Conservation (phyloP, 2,888 invertebrate genomes). For the Hoplodrina blanda region DNA sequence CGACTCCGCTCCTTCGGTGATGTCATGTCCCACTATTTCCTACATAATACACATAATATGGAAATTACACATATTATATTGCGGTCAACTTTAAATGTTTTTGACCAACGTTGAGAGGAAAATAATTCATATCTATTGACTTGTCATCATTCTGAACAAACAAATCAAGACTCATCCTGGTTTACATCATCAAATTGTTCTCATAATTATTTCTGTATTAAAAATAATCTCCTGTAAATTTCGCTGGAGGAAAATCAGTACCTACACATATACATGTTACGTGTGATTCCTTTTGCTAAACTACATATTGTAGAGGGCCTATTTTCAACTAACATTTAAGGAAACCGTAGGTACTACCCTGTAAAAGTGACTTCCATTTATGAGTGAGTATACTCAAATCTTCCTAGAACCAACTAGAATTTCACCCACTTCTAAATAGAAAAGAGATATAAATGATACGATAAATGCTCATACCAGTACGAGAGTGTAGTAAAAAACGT, state of each 20-base stretch:
- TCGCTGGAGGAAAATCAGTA: not conserved
- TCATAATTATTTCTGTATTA: constrained; percentile 2
- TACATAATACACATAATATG: constrained; percentile 38
- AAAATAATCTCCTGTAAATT: no score
- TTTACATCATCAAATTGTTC: constrained; percentile 8
- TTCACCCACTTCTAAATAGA: constrained; percentile 38
- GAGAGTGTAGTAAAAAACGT: constrained; percentile 46
- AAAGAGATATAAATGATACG: constrained; percentile 31
- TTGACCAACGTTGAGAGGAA: constrained; percentile 32
- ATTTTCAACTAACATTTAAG: constrained; percentile 5
- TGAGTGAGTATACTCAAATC: constrained; percentile 10
- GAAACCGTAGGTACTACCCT: not conserved
- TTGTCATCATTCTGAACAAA: constrained; percentile 31
- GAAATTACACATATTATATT: constrained; percentile 22
- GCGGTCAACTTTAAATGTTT: constrained; percentile 40
- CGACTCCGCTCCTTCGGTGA: constrained; percentile 57
- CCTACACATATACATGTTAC: no score
- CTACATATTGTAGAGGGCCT: not conserved
- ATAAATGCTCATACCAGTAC: constrained; percentile 28
- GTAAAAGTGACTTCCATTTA: not conserved
- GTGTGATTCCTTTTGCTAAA: no score
- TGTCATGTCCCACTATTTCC: constrained; percentile 60
- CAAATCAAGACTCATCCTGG: constrained; percentile 4
- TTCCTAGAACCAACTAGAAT: constrained; percentile 29
- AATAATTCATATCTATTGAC: constrained; percentile 19